phyloP scores from a whole-genome alignment of 1,140 invertebrate species.

The Camponotus floridanus region DNA sequence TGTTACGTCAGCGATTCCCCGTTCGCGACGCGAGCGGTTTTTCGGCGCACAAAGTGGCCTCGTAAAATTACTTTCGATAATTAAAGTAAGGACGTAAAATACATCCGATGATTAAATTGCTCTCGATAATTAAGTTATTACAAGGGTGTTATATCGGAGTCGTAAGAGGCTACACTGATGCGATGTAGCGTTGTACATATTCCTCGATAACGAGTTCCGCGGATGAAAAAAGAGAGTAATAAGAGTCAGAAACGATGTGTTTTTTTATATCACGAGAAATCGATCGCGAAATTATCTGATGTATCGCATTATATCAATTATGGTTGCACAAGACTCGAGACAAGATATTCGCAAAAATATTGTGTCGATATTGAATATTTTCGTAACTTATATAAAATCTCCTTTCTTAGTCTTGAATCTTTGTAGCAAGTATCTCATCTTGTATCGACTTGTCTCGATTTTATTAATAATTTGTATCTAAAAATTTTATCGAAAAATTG shows the following conservation, averaged over 20 bases:
- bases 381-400: no score
- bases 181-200: neutral
- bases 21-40: neutral
- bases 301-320: no score
- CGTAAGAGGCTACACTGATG: neutral
- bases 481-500: no score
- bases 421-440: no score
- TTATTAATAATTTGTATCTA: no score
- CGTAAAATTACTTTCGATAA: slow-evolving; percentile 4
- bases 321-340: no score
- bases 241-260: neutral
- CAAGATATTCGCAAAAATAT: no score
- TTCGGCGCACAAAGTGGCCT: neutral
- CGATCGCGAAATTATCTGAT: neutral
- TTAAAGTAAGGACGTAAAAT: neutral
- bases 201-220: neutral
- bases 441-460: no score
- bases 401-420: no score
- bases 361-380: no score
- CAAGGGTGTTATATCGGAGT: neutral
- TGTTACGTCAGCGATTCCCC: slow-evolving; percentile 17
- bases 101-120: neutral
- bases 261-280: neutral
- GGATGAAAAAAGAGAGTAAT: neutral
- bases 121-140: neutral